Base-by-base conservation (phyloP, 2,888 invertebrate genomes). In the Adelphocoris suturalis region DNA sequence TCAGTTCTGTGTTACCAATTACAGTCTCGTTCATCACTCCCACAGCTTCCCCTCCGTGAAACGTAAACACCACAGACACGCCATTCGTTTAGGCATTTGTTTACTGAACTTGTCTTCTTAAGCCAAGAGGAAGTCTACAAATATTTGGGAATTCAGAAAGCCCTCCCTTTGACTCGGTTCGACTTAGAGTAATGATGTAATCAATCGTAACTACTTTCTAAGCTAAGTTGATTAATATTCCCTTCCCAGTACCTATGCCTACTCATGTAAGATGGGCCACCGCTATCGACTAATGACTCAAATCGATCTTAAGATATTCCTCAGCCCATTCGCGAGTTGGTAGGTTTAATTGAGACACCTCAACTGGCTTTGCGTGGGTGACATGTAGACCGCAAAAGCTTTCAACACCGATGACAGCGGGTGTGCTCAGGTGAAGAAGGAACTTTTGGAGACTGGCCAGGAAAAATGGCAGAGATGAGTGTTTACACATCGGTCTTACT, bases 401-500 rank as follows among this genome's bases (percentile, higher is more conserved):
- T 61, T 68, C 68, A 68, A 23, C 23, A 23, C 68, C 68, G 68
- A 68, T 13, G 68, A 68, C 68, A 68, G 68, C 68, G 68, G 19
- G 68, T 23, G 68, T 23, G 23, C 68, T 68, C 68, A 68, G 23
- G 68, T 19, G 27, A 68, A 68, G 57, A 68, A 68, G 27, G 13
- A 23, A 68, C 68, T 68, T 68, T 68, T 68, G 68, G 68, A 19
- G 23, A 2, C 9, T 23, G 5, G 12, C 68, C 68, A 68, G 68
- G 23, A 68, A 68, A 68, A 68, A 68, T 68, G 23, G 23, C 68
- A 23, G 68, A 68, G 27, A 68, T 68, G 68, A 68, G 68, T n/a
- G 27, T 68, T 68, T 68, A 68, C 68, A 68, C 19, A 68, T 68
- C 68, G 19, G 68, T 68, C 68, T 68, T 68, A 68, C 23, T 23